Base-by-base conservation (phyloP, 2,888 invertebrate genomes). In the Sericinus montela region DNA sequence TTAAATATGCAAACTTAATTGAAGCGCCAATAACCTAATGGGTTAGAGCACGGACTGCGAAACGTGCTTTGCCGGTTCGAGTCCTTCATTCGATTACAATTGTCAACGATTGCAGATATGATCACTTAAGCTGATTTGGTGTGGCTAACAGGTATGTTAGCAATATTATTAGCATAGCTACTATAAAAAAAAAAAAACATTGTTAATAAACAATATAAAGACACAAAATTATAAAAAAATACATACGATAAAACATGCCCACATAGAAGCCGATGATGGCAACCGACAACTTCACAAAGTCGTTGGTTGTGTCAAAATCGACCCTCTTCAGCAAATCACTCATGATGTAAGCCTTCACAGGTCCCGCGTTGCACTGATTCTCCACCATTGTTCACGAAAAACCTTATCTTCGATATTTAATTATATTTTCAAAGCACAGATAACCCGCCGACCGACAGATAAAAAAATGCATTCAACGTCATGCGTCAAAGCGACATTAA, bases 321-420 rank as follows among this genome's bases (percentile, higher is more conserved):
- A 85, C 78, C 57, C 77, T 86, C 65, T 81, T 83, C 66, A 85
- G 67, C 40, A 86, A 56, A 62, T 86, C 85, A 79, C 87, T 87
- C 87, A 87, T 87, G 69, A 86, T 85, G 81, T 77, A 83, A 55
- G 80, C 75, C 69, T 80, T 86, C 59, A 55, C 80, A 59, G 59
- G 78, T 69, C 81, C 63, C 52, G 78, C 77, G 54, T 65, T 75
- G 54, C 86, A 88, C 80, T 84, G 78, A 62, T 62, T 75, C 64
- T 87, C 78, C 55, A 79, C 84, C 86, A 88, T 86, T 46, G 62
- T 68, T 58, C 53, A 61, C 61, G 44, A 59, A 54, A 57, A 63
- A 68, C 68, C 61, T 58, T 59, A 59, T 60, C 58, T 25, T 16
- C 10, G 10, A 35, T 55, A 54, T 53, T 57, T 52, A 58, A 58